Percentiles rank a stretch among this genome's conserved stretches.
phyloP scores from a whole-genome alignment of 1,140 invertebrate genomes.

The Campoletis sonorensis region DNA sequence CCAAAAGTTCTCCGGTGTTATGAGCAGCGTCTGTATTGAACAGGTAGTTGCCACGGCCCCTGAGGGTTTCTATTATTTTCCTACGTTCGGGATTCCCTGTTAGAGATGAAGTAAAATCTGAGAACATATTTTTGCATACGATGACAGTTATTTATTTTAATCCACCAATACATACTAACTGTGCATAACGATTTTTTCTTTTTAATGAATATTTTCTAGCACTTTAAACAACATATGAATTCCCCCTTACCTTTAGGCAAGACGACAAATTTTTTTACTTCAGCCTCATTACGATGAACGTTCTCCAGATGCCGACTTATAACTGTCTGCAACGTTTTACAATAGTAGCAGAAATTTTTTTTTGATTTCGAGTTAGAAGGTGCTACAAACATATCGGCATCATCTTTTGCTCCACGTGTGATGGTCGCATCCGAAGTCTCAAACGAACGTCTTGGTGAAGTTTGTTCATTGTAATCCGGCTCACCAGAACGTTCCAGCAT shows the following conservation, averaged over 20 bases:
- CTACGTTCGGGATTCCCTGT: background rate
- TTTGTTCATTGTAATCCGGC: no score
- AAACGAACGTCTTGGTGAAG: no score
- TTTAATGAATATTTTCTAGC: no score
- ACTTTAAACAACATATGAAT: background rate
- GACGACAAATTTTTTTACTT: constrained; percentile 28
- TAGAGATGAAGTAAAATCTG: background rate
- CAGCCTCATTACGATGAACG: constrained; percentile 10
- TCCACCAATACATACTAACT: no score
- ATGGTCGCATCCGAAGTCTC: no score
- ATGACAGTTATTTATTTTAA: background rate
- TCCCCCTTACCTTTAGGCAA: constrained; percentile 36
- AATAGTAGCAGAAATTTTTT: constrained; percentile 27
- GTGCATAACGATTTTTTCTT: no score
- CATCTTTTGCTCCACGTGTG: no score
- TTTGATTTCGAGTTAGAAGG: background rate
- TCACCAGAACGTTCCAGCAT: no score
- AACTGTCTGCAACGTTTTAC: constrained; percentile 20
- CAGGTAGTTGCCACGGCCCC: background rate
- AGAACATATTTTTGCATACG: background rate
- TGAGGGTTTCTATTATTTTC: background rate
- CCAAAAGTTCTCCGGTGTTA: background rate
- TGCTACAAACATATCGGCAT: no score
- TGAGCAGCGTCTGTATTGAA: background rate
- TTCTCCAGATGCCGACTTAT: constrained; percentile 40